Conservation (phyloP, 2,797 vertebrate genomes). For the Chloroceryle inda region DNA sequence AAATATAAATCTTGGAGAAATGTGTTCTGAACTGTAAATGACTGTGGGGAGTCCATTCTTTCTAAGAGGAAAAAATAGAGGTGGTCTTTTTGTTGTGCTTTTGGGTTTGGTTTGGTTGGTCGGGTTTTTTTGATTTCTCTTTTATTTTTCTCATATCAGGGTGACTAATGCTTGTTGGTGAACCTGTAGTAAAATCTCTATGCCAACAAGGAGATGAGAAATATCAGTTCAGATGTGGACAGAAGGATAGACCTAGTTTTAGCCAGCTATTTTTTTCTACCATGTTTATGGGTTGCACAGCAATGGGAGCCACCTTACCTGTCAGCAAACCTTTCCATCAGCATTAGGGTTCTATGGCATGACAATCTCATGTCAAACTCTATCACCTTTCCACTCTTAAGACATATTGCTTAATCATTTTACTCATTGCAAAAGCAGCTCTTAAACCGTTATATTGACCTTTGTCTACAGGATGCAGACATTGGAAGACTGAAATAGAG, state of each 20-base stretch:
- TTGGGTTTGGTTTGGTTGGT: not conserved
- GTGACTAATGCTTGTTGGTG: not conserved
- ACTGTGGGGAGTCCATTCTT: not conserved
- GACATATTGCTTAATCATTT: not conserved
- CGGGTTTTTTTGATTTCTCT: not conserved
- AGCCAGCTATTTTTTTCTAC: not conserved
- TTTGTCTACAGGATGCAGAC: not conserved
- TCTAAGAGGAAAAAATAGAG: not conserved
- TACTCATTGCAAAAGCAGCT: not conserved
- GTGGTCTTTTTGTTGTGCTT: not conserved
- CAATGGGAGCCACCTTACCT: not conserved
- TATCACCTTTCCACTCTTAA: not conserved
- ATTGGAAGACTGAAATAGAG: not conserved
- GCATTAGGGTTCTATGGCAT: not conserved
- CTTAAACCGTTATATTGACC: not conserved
- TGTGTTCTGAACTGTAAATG: not conserved
- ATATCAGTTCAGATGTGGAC: not conserved
- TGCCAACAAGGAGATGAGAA: not conserved
- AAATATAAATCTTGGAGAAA: not conserved
- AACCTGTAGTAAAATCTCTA: not conserved
- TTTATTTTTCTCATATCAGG: not conserved
- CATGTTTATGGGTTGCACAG: accelerated
- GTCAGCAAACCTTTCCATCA: not conserved
- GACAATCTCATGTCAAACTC: not conserved
- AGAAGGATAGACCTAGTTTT: not conserved